phyloP scores from a whole-genome alignment of 2,113 vertebrate genomes.

The Oryzias curvinotus region DNA sequence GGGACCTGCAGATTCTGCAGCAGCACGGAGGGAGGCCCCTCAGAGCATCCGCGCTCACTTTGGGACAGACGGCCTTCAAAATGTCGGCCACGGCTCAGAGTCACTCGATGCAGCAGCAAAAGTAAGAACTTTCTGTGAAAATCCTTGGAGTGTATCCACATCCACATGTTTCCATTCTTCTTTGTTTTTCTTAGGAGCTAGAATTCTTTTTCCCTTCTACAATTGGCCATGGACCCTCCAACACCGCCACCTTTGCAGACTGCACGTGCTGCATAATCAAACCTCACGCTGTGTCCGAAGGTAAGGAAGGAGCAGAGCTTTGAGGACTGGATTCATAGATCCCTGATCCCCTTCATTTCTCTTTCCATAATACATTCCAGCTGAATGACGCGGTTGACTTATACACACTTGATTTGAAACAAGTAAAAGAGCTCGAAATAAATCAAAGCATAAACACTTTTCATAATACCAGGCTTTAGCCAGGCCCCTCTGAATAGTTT shows the following conservation, averaged over 20 bases:
- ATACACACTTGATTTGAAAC: too few species aligned
- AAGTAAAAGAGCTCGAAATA: too few species aligned
- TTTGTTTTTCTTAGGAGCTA: slow-evolving; percentile 81
- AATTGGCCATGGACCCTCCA: slow-evolving; percentile 83
- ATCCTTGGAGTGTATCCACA: not conserved
- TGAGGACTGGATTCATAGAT: not conserved
- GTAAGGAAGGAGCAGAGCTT: slow-evolving; percentile 61
- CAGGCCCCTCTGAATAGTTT: too few species aligned
- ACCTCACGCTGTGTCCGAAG: slow-evolving; percentile 88
- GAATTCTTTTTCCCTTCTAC: slow-evolving; percentile 95
- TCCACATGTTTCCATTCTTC: not conserved
- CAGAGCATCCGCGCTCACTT: slow-evolving; percentile 80
- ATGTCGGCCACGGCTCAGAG: slow-evolving; percentile 87
- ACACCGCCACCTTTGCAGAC: slow-evolving; percentile 83
- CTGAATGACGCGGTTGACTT: too few species aligned
- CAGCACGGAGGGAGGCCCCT: slow-evolving; percentile 79
- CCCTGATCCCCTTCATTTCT: too few species aligned
- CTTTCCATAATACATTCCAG: too few species aligned
- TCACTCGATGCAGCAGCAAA: slow-evolving; percentile 87
- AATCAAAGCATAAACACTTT: too few species aligned
- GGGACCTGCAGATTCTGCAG: slow-evolving; percentile 79
- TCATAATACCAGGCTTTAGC: too few species aligned
- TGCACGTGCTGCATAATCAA: slow-evolving; percentile 93
- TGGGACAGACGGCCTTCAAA: slow-evolving; percentile 82
- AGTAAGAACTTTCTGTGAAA: slow-evolving; percentile 75